Base-by-base conservation (phyloP, 1,140 invertebrate genomes). In the Brachionus rubens region DNA sequence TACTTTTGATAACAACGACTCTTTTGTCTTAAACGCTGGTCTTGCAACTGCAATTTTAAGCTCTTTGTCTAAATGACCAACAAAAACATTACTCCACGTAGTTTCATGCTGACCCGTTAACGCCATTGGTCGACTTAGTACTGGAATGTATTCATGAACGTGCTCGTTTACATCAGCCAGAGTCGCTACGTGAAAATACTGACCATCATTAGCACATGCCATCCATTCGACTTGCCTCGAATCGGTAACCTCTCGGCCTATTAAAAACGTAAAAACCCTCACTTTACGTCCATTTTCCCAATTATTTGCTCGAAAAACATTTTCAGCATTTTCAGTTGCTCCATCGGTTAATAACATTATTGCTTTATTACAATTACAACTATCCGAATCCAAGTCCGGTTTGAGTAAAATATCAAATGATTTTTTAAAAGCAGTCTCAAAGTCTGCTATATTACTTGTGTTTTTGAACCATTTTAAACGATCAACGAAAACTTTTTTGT, bases 291-390 rank as follows among this genome's bases (percentile, higher is more conserved):
- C 41, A 19, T 77, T n/a, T 0, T 21, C 6, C 96, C 99, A 1
- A 36, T 77, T 65, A 83, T 91, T 93, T 76, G 88, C 85, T 80
- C 91, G 88, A 83, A 98, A 98, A 54, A 97, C 90, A 79, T 93
- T 90, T 80, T 94, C 90, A 83, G 91, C 95, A 80, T 91, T 92
- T 79, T 93, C 91, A 14, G 96, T 94, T 24, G 96, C 92, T 21
- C 96, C 96, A 86, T 99, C 96, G 7, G 96, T 97, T 78, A 99
- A 91, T 52, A 99, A 85, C 95, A 99, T 98, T 80, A 99, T 98
- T 9, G 94, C 94, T 85, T 96, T 91, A 85, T 98, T 98, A 81
- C 68, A 72, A 30, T 90, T 75, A 28, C 76, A 77, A 28, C 76
- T 65, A 52, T 82, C 81, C 21, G 43, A n/a, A 77, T 78, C 77